Evolutionary conservation across 2,113 vertebrate species (phyloP), one percentile per base, ranked within the genome.

Genomic region (Hypomesus transpacificus): DNA sequence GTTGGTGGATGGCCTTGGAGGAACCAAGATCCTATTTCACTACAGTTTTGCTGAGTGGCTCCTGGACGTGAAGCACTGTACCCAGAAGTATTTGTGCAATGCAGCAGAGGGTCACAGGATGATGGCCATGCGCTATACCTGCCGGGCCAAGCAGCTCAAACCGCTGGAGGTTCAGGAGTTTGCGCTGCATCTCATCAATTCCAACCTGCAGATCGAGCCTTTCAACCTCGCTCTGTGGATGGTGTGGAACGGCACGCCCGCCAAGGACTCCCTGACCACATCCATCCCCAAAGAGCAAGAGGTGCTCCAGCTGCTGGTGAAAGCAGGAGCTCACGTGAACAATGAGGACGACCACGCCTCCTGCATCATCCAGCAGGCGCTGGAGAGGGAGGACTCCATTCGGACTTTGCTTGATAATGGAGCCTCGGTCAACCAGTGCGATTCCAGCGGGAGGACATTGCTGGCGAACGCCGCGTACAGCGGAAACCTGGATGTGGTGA

Each of bases 1-100:
- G 75, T 90, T 99, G 71, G 86, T 97, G 0, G 93, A 97, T 63
- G 96, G 96, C 17, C 90, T 96, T 0, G 94, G 93, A 70, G 93
- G 90, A 76, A 95, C 95, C 34, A 98, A 96, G 89, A 98, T 97
- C 71, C 91, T 99, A n/a, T 99, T 99, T 70, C 96, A 99, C 75
- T 96, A 99, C 82, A 99, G 97, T 74, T 98, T 99, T 91, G 97
- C 96, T 0, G 97, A 99, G 71, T 99, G 97, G 97, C 82, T 99
- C 57, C 87, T 99, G 62, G 96, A 99, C 53, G 96, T 98, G 13
- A 99, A 99, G 78, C 96, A 99, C 77, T 98, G 96, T 69, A 99
- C 97, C 0, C 97, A 99, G 79, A 98, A 98, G 79, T 99, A 99
- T 85, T 77, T 99, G 70, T 99, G 97, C 76, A 99, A 98, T 0